Percentiles rank a stretch among this genome's conserved stretches.
phyloP scores from a whole-genome alignment of 2,888 invertebrate genomes.

The Mimumesa dahlbomi region DNA sequence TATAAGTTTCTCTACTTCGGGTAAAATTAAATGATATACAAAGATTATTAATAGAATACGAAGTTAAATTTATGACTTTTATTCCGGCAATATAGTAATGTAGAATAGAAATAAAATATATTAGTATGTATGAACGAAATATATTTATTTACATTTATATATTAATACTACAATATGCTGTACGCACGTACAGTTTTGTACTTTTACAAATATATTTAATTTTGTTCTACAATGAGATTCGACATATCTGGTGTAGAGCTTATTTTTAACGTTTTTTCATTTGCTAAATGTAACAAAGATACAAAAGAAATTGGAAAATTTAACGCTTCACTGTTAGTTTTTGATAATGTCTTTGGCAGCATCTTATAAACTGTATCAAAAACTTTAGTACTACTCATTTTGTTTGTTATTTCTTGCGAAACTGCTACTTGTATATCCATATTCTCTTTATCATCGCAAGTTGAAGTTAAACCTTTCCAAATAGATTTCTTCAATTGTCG shows the following conservation, averaged over 20 bases:
- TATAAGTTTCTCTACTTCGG: too few species aligned
- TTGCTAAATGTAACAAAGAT: conserved; percentile 91
- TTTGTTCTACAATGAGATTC: conserved; percentile 61
- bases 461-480: conserved; percentile 84
- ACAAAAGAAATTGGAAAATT: conserved; percentile 90
- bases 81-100: too few species aligned
- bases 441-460: conserved; percentile 72
- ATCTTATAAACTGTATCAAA: conserved; percentile 82
- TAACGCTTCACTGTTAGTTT: conserved; percentile 86
- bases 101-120: too few species aligned
- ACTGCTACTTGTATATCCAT: conserved; percentile 65
- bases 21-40: too few species aligned
- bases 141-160: neutral
- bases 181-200: too few species aligned
- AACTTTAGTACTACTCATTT: conserved; percentile 69
- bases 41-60: too few species aligned
- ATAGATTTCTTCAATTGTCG: conserved; percentile 89
- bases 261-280: conserved; percentile 85
- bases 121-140: too few species aligned
- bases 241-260: conserved; percentile 54
- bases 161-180: too few species aligned
- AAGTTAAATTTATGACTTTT: too few species aligned
- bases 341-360: conserved; percentile 83
- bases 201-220: conserved; percentile 10
- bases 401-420: conserved; percentile 18